phyloP scores from a whole-genome alignment of 2,113 vertebrate species.

The Rattus norvegicus region GRCr8 NC_086039.1:75600001-75600500 shows the following conservation, averaged over 20 bases:
- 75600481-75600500: too few relatives aligned
- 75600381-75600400: not conserved
- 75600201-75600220: too few relatives aligned
- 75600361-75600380: not conserved
- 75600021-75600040: not conserved
- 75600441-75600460: not conserved
- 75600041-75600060: not conserved
- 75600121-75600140: too few relatives aligned
- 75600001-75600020: not conserved
- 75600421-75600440: not conserved
- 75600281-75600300: not conserved
- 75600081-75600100: not conserved
- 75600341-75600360: not conserved
- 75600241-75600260: not conserved
- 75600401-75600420: not conserved
- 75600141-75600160: too few relatives aligned
- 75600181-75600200: too few relatives aligned
- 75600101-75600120: not conserved
- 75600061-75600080: not conserved
- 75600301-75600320: not conserved
- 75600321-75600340: not conserved
- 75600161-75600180: too few relatives aligned
- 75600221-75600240: too few relatives aligned
- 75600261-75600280: not conserved
- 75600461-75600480: too few relatives aligned